These are phyloP conservation scores for Halcyon smyrnensis DNA, from an alignment of 2,797 vertebrate species.

Conservation along the genomic window DNA sequence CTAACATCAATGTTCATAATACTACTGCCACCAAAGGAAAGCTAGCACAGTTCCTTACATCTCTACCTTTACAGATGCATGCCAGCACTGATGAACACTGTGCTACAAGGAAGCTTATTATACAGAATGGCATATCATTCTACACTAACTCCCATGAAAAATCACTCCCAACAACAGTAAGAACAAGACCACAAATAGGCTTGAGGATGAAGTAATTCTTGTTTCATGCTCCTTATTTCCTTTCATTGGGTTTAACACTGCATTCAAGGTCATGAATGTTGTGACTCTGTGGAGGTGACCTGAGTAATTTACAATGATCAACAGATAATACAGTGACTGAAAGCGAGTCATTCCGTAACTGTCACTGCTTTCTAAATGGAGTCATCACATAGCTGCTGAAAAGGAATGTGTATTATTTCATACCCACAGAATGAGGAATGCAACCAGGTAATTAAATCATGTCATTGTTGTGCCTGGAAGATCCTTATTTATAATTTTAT, in stretches of 20 bases:
- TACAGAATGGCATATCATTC: background rate
- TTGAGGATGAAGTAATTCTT: slow-evolving; percentile 12
- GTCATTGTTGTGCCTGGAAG: background rate
- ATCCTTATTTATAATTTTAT: background rate
- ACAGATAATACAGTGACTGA: background rate
- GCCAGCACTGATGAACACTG: background rate
- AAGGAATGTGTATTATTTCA: background rate
- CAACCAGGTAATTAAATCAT: slow-evolving; percentile 25
- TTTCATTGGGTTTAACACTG: background rate
- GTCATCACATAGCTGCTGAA: background rate
- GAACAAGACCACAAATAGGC: background rate
- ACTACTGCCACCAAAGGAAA: background rate
- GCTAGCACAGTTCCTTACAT: background rate
- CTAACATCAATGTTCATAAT: background rate
- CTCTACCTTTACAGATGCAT: background rate
- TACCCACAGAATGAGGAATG: background rate
- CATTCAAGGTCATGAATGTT: slow-evolving; percentile 43
- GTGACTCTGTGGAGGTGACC: background rate
- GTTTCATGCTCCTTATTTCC: slow-evolving; percentile 53
- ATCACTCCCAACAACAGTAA: background rate
- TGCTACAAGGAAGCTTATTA: background rate
- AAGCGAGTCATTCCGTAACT: background rate
- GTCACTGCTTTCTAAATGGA: slow-evolving; percentile 29
- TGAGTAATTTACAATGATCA: slow-evolving; percentile 32
- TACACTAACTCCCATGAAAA: slow-evolving; percentile 10